Conservation (phyloP, 2,797 vertebrate genomes). For the Allobates femoralis region DNA sequence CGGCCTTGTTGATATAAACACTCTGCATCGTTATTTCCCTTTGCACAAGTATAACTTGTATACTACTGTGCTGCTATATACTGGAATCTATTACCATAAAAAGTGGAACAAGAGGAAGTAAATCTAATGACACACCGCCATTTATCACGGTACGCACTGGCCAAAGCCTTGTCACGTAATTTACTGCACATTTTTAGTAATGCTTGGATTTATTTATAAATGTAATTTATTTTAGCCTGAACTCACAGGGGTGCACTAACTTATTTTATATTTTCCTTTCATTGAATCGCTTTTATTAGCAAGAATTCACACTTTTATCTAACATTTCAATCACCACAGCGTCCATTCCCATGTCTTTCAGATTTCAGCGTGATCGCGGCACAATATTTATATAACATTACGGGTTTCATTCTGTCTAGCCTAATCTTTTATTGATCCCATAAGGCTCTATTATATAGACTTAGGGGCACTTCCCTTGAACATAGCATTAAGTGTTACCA, state of each 20-base stretch:
- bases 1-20: background rate
- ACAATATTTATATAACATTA: slow-evolving; percentile 57
- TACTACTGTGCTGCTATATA: background rate
- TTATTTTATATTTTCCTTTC: slow-evolving; percentile 36
- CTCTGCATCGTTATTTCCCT: slow-evolving; percentile 14
- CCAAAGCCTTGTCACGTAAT: slow-evolving; percentile 36
- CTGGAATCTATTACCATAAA: background rate
- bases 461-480: slow-evolving; percentile 44
- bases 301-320: slow-evolving; percentile 53
- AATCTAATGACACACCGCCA: slow-evolving; percentile 27
- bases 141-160: slow-evolving; percentile 13
- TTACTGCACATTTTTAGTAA: slow-evolving; percentile 31
- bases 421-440: slow-evolving; percentile 61
- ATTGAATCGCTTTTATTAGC: slow-evolving; percentile 46
- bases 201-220: slow-evolving; percentile 30
- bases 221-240: slow-evolving; percentile 24
- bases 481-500: slow-evolving; percentile 44
- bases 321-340: slow-evolving; percentile 23
- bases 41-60: background rate
- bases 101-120: slow-evolving; percentile 1
- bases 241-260: slow-evolving; percentile 42
- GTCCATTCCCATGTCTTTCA: slow-evolving; percentile 37
- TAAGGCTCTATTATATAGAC: slow-evolving; percentile 48
- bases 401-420: slow-evolving; percentile 57
- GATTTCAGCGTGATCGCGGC: slow-evolving; percentile 35